phyloP scores from a whole-genome alignment of 2,797 vertebrate species.

The Poecile montanus region DNA sequence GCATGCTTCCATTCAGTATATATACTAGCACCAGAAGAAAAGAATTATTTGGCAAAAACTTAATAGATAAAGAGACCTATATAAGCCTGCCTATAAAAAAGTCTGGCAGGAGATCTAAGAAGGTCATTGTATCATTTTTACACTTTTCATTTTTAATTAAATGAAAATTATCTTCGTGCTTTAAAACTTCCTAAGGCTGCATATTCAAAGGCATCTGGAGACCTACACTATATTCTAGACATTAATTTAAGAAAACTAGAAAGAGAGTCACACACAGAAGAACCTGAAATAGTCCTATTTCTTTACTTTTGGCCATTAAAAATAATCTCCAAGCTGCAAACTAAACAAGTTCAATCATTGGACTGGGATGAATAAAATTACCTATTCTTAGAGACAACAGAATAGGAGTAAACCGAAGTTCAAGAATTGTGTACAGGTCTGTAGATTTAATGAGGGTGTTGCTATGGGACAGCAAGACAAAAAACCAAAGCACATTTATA shows the following conservation, averaged over 20 bases:
- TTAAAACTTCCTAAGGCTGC: neutral
- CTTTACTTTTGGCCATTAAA: neutral
- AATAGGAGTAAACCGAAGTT: neutral
- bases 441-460: neutral
- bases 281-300: neutral
- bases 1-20: neutral
- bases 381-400: neutral
- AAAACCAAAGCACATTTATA: neutral
- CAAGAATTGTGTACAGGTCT: neutral
- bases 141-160: too few relatives aligned
- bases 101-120: neutral
- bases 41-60: neutral
- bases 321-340: neutral
- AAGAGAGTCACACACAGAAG: neutral
- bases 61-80: neutral
- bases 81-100: neutral
- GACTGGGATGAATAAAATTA: neutral
- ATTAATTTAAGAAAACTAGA: conserved; percentile 13
- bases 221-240: neutral
- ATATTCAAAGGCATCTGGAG: neutral
- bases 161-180: conserved; percentile 5
- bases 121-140: conserved; percentile 10
- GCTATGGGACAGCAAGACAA: neutral
- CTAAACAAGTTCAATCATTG: neutral
- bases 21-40: neutral